Base-by-base conservation (phyloP, 2,797 vertebrate species). In the Lepilemur septentrionalis region DNA sequence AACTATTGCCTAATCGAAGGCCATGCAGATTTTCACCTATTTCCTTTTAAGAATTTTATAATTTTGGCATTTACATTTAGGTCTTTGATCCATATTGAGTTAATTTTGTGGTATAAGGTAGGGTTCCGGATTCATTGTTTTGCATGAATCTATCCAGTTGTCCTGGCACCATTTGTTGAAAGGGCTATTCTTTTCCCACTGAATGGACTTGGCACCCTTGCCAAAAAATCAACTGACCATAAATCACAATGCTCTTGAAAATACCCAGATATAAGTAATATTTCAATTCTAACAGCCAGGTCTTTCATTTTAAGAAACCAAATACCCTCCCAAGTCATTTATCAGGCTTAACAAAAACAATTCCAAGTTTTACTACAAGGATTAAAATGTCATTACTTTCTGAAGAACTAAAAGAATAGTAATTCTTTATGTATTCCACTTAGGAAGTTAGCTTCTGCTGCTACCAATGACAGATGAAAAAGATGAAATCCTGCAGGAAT, bases 271-370 rank as follows among this genome's bases (percentile, higher is more conserved):
- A 84, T 13, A 57, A 83, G 79, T 65, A 78, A 82, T 43, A 87
- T 65, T 93, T 90, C 30, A 90, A 61, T 94, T 8, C 41, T 41
- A 93, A n/a, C 41, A 70, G 55, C 13, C 43, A 82, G 9, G 7
- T 83, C 38, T 85, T 92, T 90, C 25, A 95, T 72, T 96, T 95
- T 78, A 96, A 87, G 30, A 91, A 55, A 90, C 18, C 81, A 88
- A 80, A 91, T 57, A 95, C 14, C 75, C 20, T 92, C 15, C 43
- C 52, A 95, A 92, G 28, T 96, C 30, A 90, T 90, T 73, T 94
- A 80, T 20, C 52, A 92, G 89, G 69, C 20, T 91, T 93, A 92
- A 79, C 69, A 89, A 92, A 88, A 67, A 76, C 2, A 86, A 94
- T 69, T 81, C 28, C 10, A 61, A 59, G 32, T 95, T 94, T 94